phyloP scores from a whole-genome alignment of 2,888 invertebrate species.

The Drosophila mercatorum region DNA sequence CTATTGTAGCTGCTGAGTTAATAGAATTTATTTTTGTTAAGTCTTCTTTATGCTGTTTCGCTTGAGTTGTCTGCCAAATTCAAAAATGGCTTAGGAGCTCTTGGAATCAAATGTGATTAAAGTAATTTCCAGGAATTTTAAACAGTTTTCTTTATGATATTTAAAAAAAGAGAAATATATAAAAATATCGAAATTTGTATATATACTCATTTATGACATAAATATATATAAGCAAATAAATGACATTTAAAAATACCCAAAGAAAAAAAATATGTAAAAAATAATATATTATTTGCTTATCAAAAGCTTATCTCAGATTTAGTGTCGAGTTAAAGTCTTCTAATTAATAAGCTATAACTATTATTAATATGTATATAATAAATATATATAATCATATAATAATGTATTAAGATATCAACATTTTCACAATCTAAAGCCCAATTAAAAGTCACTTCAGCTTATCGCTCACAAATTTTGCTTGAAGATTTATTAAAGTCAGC shows the following conservation, averaged over 20 bases:
- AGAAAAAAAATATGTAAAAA: background rate
- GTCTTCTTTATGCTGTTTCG: background rate
- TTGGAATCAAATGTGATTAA: no score
- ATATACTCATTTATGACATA: no score
- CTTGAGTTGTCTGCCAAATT: background rate
- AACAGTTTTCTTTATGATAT: no score
- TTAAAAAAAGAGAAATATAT: no score
- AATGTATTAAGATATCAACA: background rate
- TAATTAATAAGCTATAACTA: background rate
- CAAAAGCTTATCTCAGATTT: background rate
- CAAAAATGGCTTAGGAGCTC: background rate
- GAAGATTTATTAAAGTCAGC: conserved; percentile 7
- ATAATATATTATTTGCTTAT: no score
- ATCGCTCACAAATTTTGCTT: background rate
- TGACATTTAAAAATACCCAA: background rate
- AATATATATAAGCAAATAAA: background rate
- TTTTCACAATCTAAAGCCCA: background rate
- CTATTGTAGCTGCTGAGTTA: background rate
- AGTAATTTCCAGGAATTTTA: no score
- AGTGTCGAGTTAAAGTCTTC: background rate
- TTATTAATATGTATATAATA: background rate
- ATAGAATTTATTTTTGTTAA: background rate
- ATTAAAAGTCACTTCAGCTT: background rate
- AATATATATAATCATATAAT: no score
- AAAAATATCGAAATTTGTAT: no score